Base-by-base conservation (phyloP, 2,113 vertebrate species). In the Peromyscus maniculatus region DNA sequence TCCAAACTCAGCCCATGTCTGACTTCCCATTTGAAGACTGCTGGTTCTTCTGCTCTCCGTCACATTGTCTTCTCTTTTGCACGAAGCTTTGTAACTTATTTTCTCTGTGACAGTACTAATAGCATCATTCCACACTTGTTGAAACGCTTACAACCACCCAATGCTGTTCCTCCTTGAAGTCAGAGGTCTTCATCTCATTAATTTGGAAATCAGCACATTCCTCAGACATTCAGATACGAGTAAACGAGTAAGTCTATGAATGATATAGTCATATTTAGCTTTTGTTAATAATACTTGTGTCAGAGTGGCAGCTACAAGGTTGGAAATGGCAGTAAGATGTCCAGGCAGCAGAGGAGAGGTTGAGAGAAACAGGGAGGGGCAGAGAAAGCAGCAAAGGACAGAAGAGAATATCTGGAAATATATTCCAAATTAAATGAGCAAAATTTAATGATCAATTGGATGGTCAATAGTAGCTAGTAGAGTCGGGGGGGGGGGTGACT, bases 351-450 rank as follows among this genome's bases (percentile, higher is more conserved):
- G 21, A 69, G 4, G 46, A 77, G 28, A 86, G 9, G 31, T 6
- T 78, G 1, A 33, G 36, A 96, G 43, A 94, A 95, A 82, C 55
- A 91, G 33, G 71, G 6, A 69, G 24, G 1, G 24, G 12, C 1
- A 39, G 15, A 24, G 24, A 31, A 62, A 78, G 36, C 39, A 52
- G 31, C 16, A 64, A 94, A 74, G 5, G 8, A 95, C 21, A 66
- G 55, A 89, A 15, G 15, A 4, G 46, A 82, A 59, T 5, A 67
- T 72, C 43, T 55, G 17, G 39, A 92, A 88, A 26, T 90, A 49
- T 59, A 80, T 39, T 87, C 75, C 89, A 33, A 93, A 43, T n/a
- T 71, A 67, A 87, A 72, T n/a, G 94, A 90, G 55, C 13, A 93
- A 64, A 86, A 87, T n/a, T 55, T 52, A 84, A 46, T 64, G 67